phyloP scores from a whole-genome alignment of 2,888 invertebrate species.

The Helobdella robusta region DNA sequence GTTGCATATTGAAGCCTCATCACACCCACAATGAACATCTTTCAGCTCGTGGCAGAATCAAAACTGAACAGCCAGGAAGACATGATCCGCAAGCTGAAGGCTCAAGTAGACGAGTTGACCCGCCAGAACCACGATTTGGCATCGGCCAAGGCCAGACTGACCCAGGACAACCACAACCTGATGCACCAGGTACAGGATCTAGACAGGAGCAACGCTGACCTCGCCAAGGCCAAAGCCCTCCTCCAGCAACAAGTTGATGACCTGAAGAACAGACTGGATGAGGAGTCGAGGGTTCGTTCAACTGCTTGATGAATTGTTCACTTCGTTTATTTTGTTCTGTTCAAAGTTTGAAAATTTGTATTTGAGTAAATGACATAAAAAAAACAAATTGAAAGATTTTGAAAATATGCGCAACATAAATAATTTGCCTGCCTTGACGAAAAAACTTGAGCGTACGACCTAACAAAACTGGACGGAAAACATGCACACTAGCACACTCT shows the following conservation, averaged over 20 bases:
- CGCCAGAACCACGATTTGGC: constrained; percentile 58
- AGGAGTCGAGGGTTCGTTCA: constrained; percentile 28
- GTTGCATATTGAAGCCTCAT: too few relatives aligned
- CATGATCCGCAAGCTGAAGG: constrained; percentile 44
- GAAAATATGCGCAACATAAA: too few relatives aligned
- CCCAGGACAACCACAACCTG: constrained; percentile 59
- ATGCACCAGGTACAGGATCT: constrained; percentile 75
- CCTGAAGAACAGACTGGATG: constrained; percentile 44
- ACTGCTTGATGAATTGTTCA: not conserved
- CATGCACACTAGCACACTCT: too few relatives aligned
- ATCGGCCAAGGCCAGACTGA: constrained; percentile 72
- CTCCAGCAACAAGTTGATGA: constrained; percentile 46
- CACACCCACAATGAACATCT: not conserved
- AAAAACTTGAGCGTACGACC: too few relatives aligned
- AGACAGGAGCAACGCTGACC: constrained; percentile 86
- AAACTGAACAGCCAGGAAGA: constrained; percentile 74
- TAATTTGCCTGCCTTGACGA: too few relatives aligned
- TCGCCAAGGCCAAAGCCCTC: constrained; percentile 70
- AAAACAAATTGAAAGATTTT: too few relatives aligned
- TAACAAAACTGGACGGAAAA: too few relatives aligned
- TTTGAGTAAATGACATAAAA: too few relatives aligned
- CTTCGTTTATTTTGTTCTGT: too few relatives aligned
- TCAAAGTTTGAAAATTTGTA: too few relatives aligned
- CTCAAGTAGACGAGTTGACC: constrained; percentile 77
- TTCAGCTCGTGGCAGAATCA: constrained; percentile 49